These are phyloP conservation scores for Archilochus colubris DNA, from an alignment of 2,113 vertebrate species.

Conservation along the genomic window DNA sequence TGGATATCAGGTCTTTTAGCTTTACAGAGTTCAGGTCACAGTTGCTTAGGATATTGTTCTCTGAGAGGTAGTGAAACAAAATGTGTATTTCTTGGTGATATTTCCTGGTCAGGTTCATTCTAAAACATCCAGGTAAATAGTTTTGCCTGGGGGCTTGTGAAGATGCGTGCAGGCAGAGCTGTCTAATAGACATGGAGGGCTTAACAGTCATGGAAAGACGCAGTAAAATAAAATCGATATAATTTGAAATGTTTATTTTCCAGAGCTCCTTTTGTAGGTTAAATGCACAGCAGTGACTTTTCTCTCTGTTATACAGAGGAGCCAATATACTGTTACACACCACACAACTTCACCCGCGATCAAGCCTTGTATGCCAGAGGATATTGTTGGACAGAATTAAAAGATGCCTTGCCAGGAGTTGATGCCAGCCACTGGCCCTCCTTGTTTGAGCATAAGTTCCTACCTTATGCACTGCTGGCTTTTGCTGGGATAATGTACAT, in stretches of 20 bases:
- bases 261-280: conserved; percentile 79
- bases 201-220: conserved; percentile 23
- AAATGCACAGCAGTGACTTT: conserved; percentile 79
- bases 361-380: conserved; percentile 98
- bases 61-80: not conserved
- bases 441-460: conserved; percentile 97
- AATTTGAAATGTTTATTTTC: conserved; percentile 77
- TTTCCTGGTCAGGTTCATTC: not conserved
- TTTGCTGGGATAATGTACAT: conserved; percentile 99
- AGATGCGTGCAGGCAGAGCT: not conserved
- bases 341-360: conserved; percentile 99
- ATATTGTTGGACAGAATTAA: conserved; percentile 99
- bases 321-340: conserved; percentile 99
- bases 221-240: conserved; percentile 49
- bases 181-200: not conserved
- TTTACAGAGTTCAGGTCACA: not conserved
- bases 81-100: not conserved
- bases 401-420: conserved; percentile 90
- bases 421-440: conserved; percentile 91
- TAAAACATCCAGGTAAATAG: not conserved
- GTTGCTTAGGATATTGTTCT: not conserved
- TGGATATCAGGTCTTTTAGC: not conserved
- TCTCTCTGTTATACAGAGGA: conserved; percentile 92
- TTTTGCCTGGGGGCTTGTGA: not conserved
- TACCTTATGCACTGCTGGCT: conserved; percentile 96